Evolutionary conservation across 64 coral and sea anemone species (phyloP).

Genomic region (Exaiptasia diaphana): DNA sequence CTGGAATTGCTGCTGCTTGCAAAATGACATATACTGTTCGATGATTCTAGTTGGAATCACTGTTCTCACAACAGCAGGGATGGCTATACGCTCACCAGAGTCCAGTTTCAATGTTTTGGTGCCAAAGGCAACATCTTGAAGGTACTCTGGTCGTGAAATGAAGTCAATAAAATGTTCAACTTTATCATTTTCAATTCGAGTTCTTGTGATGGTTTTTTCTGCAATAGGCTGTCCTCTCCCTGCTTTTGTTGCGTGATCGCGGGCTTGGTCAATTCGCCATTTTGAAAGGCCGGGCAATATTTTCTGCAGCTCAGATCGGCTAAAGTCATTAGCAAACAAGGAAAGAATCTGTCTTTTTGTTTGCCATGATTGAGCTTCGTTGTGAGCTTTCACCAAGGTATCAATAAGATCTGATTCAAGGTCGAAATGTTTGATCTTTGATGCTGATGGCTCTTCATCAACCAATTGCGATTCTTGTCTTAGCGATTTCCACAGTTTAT

Average conservation of each 20-base stretch:
- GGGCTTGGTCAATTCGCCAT: constrained; percentile 44
- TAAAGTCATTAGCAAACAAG: constrained; percentile 48
- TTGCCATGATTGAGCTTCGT: constrained; percentile 41
- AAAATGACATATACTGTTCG: constrained; percentile 37
- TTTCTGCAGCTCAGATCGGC: constrained; percentile 3
- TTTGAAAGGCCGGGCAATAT: constrained; percentile 35
- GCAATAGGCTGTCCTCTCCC: neutral
- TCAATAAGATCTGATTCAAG: neutral
- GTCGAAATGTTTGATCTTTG: constrained; percentile 18
- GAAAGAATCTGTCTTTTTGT: constrained; percentile 52
- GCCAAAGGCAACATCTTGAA: constrained; percentile 70
- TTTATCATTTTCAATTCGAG: neutral
- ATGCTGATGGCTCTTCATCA: neutral
- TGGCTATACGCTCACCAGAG: constrained; percentile 26
- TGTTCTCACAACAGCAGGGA: constrained; percentile 54
- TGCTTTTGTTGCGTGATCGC: constrained; percentile 13
- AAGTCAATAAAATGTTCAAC: constrained; percentile 71
- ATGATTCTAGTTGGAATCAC: constrained; percentile 55
- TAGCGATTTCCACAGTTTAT: constrained; percentile 12
- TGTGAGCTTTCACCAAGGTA: neutral
- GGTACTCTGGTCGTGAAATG: constrained; percentile 42
- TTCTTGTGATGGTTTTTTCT: neutral
- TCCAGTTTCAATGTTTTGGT: constrained; percentile 56
- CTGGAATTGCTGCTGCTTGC: constrained; percentile 34
- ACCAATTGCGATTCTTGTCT: constrained; percentile 29